Base-by-base conservation (phyloP, 2,113 vertebrate species). In the Clarias gariepinus region DNA sequence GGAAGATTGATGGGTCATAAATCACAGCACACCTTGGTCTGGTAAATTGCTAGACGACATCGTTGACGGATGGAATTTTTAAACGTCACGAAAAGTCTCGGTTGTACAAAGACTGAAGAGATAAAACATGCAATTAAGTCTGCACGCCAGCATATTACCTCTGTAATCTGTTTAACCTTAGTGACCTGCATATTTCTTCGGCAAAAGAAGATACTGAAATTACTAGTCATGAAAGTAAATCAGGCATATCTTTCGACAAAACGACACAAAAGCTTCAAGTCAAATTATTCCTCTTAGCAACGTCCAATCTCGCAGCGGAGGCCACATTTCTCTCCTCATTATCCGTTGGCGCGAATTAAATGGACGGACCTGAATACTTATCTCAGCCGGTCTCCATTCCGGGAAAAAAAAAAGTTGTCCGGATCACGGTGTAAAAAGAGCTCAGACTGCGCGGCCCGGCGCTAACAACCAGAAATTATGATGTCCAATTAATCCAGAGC, bases 51-150 rank as follows among this genome's bases (percentile, higher is more conserved):
- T 18, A 63, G 78, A 73, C 19, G 36, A 84, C 89, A 90, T 89
- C 86, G 66, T 91, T 83, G 6, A 69, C 0, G 36, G 57, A 88
- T 85, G 9, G 85, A 47, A 87, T 83, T 53, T 83, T 53, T 85
- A 86, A 89, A 88, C 82, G 71, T 90, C 81, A 89, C 87, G 85
- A 86, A 90, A 41, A 16, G 10, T 13, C 92, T 90, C 81, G 85
- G 86, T 77, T 87, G 77, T 86, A 87, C 77, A 87, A 89, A 92
- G 89, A 82, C 90, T 89, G 89, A 88, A 61, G 81, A 91, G 93
- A 94, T 94, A 94, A 93, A 93, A 87, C 89, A 91, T 77, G 36
- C 91, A 93, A 94, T 94, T 94, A 93, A 85, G 90, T 89, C 93
- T 74, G 58, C 19, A 78, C 10, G 16, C 83, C 21, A 76, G 55